These are phyloP conservation scores for Lasioglossum malachurum DNA, from an alignment of 2,888 invertebrate species.

Conservation along the genomic window DNA sequence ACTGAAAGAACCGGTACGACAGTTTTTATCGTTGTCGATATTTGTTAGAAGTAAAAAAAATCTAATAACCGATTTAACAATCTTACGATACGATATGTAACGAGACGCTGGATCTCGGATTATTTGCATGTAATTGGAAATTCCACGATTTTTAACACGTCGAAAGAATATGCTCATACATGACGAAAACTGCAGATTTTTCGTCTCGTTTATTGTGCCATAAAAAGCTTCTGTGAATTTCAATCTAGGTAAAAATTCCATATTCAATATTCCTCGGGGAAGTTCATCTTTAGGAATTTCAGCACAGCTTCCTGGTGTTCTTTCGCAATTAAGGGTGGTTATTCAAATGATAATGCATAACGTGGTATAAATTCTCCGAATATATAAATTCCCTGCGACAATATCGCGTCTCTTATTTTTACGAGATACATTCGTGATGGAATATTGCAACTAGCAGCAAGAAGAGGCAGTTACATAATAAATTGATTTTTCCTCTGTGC, in stretches of 20 bases:
- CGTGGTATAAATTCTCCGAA: too few relatives aligned
- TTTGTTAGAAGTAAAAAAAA: neutral
- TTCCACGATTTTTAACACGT: too few relatives aligned
- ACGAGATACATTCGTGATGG: too few relatives aligned
- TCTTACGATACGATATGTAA: neutral
- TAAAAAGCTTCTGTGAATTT: neutral
- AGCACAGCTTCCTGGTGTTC: too few relatives aligned
- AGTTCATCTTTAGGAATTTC: neutral
- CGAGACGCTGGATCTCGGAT: neutral
- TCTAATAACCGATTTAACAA: neutral
- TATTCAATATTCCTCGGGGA: neutral
- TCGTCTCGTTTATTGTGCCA: neutral
- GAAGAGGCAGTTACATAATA: too few relatives aligned
- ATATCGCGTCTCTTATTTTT: too few relatives aligned
- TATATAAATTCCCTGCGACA: too few relatives aligned
- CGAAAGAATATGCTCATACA: too few relatives aligned
- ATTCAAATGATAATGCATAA: neutral
- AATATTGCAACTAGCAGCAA: too few relatives aligned
- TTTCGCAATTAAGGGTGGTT: neutral
- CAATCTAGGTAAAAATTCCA: neutral
- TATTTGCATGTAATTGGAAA: too few relatives aligned
- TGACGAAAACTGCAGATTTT: too few relatives aligned
- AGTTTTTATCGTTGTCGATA: neutral
- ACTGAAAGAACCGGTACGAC: neutral
- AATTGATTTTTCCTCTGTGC: neutral